Evolutionary conservation across 2,888 invertebrate genomes (phyloP).

Genomic region (Clistopyga incitator): DNA sequence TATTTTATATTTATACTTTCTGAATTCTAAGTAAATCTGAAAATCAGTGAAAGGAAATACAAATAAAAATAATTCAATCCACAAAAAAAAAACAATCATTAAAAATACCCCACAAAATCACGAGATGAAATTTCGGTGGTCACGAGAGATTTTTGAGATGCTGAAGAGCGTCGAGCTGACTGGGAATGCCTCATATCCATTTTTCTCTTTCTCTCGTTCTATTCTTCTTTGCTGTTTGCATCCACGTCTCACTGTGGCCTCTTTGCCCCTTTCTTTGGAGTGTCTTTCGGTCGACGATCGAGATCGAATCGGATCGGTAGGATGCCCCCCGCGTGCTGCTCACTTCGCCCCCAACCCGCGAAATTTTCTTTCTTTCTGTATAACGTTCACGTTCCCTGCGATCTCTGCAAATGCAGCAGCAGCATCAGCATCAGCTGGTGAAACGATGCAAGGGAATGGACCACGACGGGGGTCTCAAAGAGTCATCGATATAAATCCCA

Average conservation of each 20-base stretch:
- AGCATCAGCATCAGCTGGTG: conserved; percentile 13
- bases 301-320: conserved; percentile 61
- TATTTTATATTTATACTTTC: too few species aligned
- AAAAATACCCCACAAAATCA: too few species aligned
- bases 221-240: conserved; percentile 50
- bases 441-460: conserved; percentile 27
- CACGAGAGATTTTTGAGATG: too few species aligned
- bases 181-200: conserved; percentile 25
- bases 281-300: conserved; percentile 40
- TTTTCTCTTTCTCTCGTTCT: conserved; percentile 55
- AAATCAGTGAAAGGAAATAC: too few species aligned
- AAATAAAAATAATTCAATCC: too few species aligned
- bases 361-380: conserved; percentile 35
- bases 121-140: too few species aligned
- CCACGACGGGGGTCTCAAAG: conserved; percentile 45
- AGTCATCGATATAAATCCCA: conserved; percentile 65
- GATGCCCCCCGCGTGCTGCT: conserved; percentile 31
- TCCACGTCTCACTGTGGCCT: conserved; percentile 35
- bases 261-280: conserved; percentile 35
- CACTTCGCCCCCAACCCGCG: conserved; percentile 21
- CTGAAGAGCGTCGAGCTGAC: too few species aligned
- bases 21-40: too few species aligned
- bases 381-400: conserved; percentile 9
- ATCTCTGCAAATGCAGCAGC: conserved; percentile 32
- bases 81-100: too few species aligned